These are phyloP conservation scores for Clarias laeviceps DNA, from an alignment of 2,797 vertebrate species.

Conservation along the genomic window DNA sequence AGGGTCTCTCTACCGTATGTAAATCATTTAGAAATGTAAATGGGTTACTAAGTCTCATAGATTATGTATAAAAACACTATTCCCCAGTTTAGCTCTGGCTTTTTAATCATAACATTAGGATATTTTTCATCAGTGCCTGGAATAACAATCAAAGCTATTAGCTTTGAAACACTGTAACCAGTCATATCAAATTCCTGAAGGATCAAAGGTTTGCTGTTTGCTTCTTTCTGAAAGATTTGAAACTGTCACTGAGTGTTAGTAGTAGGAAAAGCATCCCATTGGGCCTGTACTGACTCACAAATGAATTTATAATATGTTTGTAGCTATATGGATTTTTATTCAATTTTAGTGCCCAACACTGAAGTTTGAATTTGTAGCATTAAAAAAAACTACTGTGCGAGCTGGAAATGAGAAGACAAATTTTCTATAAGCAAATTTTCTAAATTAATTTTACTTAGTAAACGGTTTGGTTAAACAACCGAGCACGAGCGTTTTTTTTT, in stretches of 20 bases:
- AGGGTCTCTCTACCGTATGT: slow-evolving; percentile 79
- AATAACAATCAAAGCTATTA: slow-evolving; percentile 84
- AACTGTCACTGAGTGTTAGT: slow-evolving; percentile 37
- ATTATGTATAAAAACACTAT: slow-evolving; percentile 75
- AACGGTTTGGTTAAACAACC: neutral
- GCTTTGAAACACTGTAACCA: slow-evolving; percentile 78
- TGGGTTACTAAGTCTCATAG: slow-evolving; percentile 76
- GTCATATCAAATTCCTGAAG: slow-evolving; percentile 83
- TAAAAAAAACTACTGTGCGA: neutral
- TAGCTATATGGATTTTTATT: neutral
- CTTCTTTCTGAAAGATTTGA: slow-evolving; percentile 26
- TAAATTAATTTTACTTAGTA: neutral
- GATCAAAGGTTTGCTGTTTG: slow-evolving; percentile 52
- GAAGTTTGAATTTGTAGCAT: neutral
- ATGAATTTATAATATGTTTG: slow-evolving; percentile 7
- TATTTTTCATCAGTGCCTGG: slow-evolving; percentile 78
- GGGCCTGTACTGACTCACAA: slow-evolving; percentile 6
- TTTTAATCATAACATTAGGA: slow-evolving; percentile 74
- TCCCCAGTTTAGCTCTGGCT: slow-evolving; percentile 55
- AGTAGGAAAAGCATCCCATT: slow-evolving; percentile 30
- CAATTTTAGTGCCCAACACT: neutral
- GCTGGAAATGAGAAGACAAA: neutral
- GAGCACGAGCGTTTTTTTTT: neutral
- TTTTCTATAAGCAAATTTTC: neutral
- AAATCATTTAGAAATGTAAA: slow-evolving; percentile 81